Percentiles rank a stretch among this genome's conserved stretches.
phyloP scores from a whole-genome alignment of 2,797 vertebrate species.

The Eulemur albifrons region DNA sequence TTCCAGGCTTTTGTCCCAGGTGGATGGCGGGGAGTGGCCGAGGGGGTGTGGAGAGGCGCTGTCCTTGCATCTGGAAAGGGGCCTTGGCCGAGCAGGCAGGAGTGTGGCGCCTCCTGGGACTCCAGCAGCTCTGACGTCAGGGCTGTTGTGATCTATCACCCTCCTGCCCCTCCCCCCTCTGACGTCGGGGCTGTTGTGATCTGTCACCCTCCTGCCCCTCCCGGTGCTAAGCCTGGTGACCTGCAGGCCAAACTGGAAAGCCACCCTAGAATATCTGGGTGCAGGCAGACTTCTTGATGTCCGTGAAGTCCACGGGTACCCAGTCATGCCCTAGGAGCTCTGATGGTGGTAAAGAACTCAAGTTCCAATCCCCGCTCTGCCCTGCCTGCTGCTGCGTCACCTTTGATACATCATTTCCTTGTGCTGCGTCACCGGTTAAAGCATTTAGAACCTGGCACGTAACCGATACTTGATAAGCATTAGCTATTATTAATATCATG shows the following conservation, averaged over 20 bases:
- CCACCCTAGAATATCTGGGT: not conserved
- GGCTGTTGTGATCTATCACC: too few relatives aligned
- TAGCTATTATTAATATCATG: not conserved
- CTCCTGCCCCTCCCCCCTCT: too few relatives aligned
- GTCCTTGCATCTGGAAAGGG: not conserved
- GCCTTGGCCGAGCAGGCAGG: not conserved
- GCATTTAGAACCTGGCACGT: not conserved
- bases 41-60: not conserved
- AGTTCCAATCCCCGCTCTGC: not conserved
- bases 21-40: too few relatives aligned
- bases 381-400: rapidly evolving
- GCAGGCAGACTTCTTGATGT: not conserved
- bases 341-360: not conserved
- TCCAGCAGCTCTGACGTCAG: too few relatives aligned
- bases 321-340: not conserved
- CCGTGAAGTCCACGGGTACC: not conserved
- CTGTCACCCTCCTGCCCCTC: not conserved
- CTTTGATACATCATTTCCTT: not conserved
- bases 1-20: not conserved
- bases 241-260: not conserved
- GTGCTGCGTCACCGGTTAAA: not conserved
- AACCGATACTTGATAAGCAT: not conserved
- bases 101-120: rapidly evolving
- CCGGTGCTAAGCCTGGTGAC: not conserved
- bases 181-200: not conserved